phyloP scores from a whole-genome alignment of 1,140 invertebrate genomes.

The Teleopsis dalmanni region DNA sequence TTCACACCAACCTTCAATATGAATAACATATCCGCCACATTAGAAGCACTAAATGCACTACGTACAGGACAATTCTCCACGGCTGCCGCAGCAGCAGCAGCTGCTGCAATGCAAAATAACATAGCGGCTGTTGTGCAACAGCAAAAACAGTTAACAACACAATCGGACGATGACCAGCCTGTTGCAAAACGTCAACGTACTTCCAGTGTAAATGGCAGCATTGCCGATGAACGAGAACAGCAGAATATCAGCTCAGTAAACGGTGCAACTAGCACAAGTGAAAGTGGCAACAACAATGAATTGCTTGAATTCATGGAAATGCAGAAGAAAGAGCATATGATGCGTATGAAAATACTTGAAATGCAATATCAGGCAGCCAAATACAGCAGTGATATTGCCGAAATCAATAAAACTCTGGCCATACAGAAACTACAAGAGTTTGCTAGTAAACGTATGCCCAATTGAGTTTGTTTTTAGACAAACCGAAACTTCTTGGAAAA shows the following conservation, averaged over 20 bases:
- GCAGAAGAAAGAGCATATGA: conserved; percentile 42
- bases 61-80: conserved; percentile 34
- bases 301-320: conserved; percentile 41
- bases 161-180: conserved; percentile 22
- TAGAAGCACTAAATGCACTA: conserved; percentile 39
- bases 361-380: conserved; percentile 42
- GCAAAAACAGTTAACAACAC: conserved; percentile 18
- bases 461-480: neutral
- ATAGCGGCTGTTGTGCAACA: conserved; percentile 27
- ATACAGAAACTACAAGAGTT: conserved; percentile 38
- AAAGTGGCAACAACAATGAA: conserved; percentile 12
- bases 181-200: conserved; percentile 33
- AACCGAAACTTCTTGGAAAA: neutral
- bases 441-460: conserved; percentile 29
- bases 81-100: conserved; percentile 34
- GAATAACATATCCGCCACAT: conserved; percentile 41
- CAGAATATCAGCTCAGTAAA: conserved; percentile 1
- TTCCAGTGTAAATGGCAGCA: conserved; percentile 19
- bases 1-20: conserved; percentile 37
- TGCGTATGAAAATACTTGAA: conserved; percentile 43
- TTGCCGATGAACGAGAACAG: neutral
- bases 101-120: conserved; percentile 35
- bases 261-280: conserved; percentile 4
- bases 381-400: conserved; percentile 39
- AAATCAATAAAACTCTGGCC: conserved; percentile 43